A percentile compares a stretch with the other conserved stretches of the same genome.
Conservation (phyloP, 2,888 invertebrate species). For the Pterostichus madidus region DNA sequence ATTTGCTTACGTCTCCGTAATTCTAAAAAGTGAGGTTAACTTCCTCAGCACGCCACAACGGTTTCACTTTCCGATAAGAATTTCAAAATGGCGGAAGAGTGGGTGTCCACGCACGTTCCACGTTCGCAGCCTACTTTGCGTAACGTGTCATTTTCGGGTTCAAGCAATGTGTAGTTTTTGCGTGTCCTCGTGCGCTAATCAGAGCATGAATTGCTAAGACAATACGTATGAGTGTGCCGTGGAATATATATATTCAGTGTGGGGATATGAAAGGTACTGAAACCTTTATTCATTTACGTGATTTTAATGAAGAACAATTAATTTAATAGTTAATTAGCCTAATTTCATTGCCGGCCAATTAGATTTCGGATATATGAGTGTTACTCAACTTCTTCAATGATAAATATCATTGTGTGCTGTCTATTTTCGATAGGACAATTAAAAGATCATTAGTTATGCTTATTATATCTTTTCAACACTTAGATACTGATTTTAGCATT, state of each 20-base stretch:
- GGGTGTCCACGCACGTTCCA: constrained; percentile 57
- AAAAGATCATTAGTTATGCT: too few relatives aligned
- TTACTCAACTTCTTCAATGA: constrained; percentile 10
- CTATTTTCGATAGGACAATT: too few relatives aligned
- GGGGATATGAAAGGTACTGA: constrained; percentile 8
- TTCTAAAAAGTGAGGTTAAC: constrained; percentile 40
- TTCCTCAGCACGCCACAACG: constrained; percentile 43
- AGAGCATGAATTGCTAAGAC: constrained; percentile 43
- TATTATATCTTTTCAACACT: too few relatives aligned
- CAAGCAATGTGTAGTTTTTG: constrained; percentile 41
- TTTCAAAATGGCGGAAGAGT: constrained; percentile 64
- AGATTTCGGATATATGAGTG: neutral
- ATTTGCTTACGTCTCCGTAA: constrained; percentile 44
- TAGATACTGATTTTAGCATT: too few relatives aligned
- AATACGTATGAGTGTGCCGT: neutral
- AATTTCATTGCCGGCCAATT: constrained; percentile 31
- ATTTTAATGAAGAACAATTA: constrained; percentile 37
- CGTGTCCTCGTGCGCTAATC: constrained; percentile 45
- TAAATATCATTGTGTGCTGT: constrained; percentile 9
- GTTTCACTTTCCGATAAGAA: constrained; percentile 62
- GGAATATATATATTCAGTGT: neutral
- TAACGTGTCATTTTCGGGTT: constrained; percentile 60
- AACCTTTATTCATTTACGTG: constrained; percentile 40
- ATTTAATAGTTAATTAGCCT: constrained; percentile 26
- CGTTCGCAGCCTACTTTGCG: constrained; percentile 42